These are phyloP conservation scores for Drosophila baimaii DNA, from an alignment of 1,140 invertebrate genomes.

Conservation along the genomic window DNA sequence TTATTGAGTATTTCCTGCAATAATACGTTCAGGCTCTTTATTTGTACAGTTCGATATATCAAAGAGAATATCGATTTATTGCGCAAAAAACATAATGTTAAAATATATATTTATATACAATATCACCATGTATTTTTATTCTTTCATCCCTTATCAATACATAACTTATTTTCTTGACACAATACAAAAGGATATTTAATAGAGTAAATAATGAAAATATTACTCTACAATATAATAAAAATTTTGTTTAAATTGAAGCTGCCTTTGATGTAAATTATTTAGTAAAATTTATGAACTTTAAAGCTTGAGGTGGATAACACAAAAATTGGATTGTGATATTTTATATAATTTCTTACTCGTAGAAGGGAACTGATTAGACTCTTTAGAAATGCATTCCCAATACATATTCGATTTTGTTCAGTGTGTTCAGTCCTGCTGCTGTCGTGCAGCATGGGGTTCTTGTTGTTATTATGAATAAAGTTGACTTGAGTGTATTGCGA, in stretches of 20 bases:
- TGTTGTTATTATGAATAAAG: constrained; percentile 69
- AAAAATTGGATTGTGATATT: not conserved
- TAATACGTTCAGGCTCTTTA: no score
- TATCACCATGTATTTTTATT: no score
- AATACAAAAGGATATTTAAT: no score
- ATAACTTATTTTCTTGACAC: no score
- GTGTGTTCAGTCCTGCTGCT: constrained; percentile 11
- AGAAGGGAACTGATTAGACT: not conserved
- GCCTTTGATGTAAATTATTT: not conserved
- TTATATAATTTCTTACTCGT: not conserved
- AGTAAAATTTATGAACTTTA: not conserved
- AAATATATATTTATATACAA: no score
- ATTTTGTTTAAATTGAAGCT: not conserved
- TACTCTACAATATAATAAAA: not conserved
- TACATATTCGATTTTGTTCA: not conserved
- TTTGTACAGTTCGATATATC: no score
- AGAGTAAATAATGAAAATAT: no score
- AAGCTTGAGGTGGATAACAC: not conserved
- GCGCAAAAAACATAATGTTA: no score
- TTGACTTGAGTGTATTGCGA: constrained; percentile 66
- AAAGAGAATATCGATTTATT: no score
- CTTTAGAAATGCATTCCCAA: not conserved
- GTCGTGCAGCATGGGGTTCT: constrained; percentile 29
- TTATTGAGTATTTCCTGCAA: no score
- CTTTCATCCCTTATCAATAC: no score